Evolutionary conservation across 2,113 vertebrate species (phyloP), one percentile per base, ranked within the genome.

Genomic region (Dunckerocampus dactyliophorus): DNA sequence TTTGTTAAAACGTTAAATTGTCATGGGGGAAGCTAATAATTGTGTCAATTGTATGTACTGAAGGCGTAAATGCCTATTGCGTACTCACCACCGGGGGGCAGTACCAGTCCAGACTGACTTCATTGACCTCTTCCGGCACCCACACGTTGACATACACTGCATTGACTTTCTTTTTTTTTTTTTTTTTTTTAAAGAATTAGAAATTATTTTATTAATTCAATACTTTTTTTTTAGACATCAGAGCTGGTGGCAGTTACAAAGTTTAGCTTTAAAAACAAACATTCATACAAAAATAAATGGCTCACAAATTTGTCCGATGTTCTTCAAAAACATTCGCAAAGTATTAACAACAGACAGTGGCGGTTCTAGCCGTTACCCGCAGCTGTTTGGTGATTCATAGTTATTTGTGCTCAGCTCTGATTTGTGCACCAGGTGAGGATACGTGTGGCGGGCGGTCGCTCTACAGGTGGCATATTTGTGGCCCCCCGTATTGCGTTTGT

Each of bases 241-340:
- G 72, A 67, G 71, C 56, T 76, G 52, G 47, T 51, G 56, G 60
- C 43, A 57, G 73, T 85, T 80, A 83, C 61, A 85, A 81, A 75
- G 72, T 63, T 78, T 24, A 76, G 58, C 66, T 66, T 71, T 43
- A 69, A 62, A 74, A 85, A 82, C 84, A n/a, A 58, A 79, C 74
- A 79, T 72, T 53, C 77, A 74, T 81, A 85, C 67, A 87, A 88
- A 87, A 85, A 89, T 88, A 85, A 87, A 87, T 79, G 83, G 83
- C 79, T 89, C 63, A 50, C 67, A 77, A 79, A 79, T 75, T 79
- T 80, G 69, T 71, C 79, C 57, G 71, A 78, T 39, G 75, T 76
- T 74, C 67, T 78, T 77, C 45, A 63, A 79, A 76, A 81, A 78
- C 82, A 78, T 63, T 76, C 53, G 82, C 69, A 34, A 5, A 8